phyloP scores from a whole-genome alignment of 2,888 invertebrate genomes.

The Cephus pulcher region DNA sequence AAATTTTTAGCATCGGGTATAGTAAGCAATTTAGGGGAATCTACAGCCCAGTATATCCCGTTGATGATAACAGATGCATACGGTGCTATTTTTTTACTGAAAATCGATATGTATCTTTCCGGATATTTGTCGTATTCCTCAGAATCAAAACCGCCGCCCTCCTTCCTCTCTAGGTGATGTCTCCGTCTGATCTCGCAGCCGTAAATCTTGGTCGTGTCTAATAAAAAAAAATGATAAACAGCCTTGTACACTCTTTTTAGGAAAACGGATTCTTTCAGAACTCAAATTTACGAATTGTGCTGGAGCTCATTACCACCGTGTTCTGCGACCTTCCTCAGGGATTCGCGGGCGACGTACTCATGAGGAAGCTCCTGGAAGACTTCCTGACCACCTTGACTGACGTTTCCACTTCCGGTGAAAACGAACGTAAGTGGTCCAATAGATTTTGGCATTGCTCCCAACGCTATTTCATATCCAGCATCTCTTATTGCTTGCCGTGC shows the following conservation, averaged over 20 bases:
- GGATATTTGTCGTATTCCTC: constrained; percentile 94
- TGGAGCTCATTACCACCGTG: constrained; percentile 81
- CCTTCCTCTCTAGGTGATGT: constrained; percentile 92
- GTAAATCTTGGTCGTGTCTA: constrained; percentile 94
- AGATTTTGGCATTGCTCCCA: constrained; percentile 96
- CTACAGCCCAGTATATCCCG: constrained; percentile 99
- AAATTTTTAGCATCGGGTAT: constrained; percentile 98
- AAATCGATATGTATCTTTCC: constrained; percentile 93
- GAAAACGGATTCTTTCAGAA: no score
- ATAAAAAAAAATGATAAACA: constrained; percentile 18
- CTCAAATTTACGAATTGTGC: background rate
- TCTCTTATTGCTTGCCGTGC: constrained; percentile 97
- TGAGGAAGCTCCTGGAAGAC: constrained; percentile 97
- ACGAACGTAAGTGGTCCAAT: constrained; percentile 97
- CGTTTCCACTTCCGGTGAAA: constrained; percentile 98
- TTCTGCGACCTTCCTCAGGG: constrained; percentile 94
- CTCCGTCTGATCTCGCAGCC: constrained; percentile 94
- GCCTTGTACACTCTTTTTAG: background rate
- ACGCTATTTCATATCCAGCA: constrained; percentile 98
- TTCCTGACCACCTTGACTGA: constrained; percentile 89
- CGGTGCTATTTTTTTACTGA: constrained; percentile 96
- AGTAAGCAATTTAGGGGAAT: constrained; percentile 94
- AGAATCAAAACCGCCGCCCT: constrained; percentile 91
- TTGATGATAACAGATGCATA: constrained; percentile 97
- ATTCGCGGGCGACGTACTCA: constrained; percentile 96